Base-by-base conservation (phyloP, 2,888 invertebrate species). In the Rhimphoctona megacephalus region DNA sequence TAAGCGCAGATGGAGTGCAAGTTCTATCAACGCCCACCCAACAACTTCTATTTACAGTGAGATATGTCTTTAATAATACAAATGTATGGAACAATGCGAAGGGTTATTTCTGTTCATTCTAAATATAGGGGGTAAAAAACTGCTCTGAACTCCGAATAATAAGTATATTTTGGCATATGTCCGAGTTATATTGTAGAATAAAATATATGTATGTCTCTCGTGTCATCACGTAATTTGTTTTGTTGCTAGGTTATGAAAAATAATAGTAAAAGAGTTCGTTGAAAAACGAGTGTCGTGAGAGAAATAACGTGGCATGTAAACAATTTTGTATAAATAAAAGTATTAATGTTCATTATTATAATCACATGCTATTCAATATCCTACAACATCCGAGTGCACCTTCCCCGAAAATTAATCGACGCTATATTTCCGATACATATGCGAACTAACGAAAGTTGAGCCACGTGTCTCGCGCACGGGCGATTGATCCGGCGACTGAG, bases 21-120 rank as follows among this genome's bases (percentile, higher is more conserved):
- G 33, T 36, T 25, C 64, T 36, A 33, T 72, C 61, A 46, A 57
- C 70, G 25, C 78, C 78, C 25, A 17, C 30, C 30, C 61, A 30
- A 61, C 61, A 17, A 61, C 30, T 61, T 61, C 30, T 61, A 61
- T 61, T 25, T 61, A 14, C 17, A 30, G 9, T 25, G 25, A 11
- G 43, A 57, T 11, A 25, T 57, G 30, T 61, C 4, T 14, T 61
- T 25, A 17, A 30, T 57, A 25, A 57, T 25, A 57, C n/a, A 14
- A 57, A 57, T 25, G 25, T 25, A 14, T 22, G 5, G 14, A 14
- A 57, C 22, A 25, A 3, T 22, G 17, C 14, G 61, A 17, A 61
- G 1, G 6, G 5, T 61, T 7, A 61, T 30, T 30, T 7, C 30
- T 30, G 17, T 5, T 61, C 14, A 30, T 30, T 30, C 14, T 14